phyloP scores from a whole-genome alignment of 2,888 invertebrate genomes.

The Caenorhabditis wallacei region DNA sequence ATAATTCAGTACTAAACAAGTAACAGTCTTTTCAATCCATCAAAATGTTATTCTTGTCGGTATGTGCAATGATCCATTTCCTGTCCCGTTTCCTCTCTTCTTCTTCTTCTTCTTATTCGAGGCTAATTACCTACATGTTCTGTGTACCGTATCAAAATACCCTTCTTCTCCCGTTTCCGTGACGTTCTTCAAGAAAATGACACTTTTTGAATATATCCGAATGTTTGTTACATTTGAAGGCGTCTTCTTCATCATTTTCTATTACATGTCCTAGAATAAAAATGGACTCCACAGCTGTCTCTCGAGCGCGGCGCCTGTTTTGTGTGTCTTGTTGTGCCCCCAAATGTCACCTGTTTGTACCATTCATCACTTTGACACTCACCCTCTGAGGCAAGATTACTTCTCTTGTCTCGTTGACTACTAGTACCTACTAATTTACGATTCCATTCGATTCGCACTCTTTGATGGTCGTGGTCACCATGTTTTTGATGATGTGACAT shows the following conservation, averaged over 20 bases:
- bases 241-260: not conserved
- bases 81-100: slow-evolving; percentile 53
- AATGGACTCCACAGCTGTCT: slow-evolving; percentile 46
- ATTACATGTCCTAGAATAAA: slow-evolving; percentile 28
- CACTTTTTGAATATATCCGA: slow-evolving; percentile 37
- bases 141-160: slow-evolving; percentile 66
- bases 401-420: slow-evolving; percentile 49
- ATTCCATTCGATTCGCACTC: slow-evolving; percentile 45
- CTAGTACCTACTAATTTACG: slow-evolving; percentile 62
- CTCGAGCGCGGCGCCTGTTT: slow-evolving; percentile 50
- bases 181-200: slow-evolving; percentile 39
- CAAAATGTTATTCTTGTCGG: slow-evolving; percentile 41
- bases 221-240: slow-evolving; percentile 22
- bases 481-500: slow-evolving; percentile 46
- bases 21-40: slow-evolving; percentile 17
- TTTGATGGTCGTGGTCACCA: slow-evolving; percentile 42
- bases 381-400: slow-evolving; percentile 23
- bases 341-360: slow-evolving; percentile 60
- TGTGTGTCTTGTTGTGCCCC: slow-evolving; percentile 34
- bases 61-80: slow-evolving; percentile 63
- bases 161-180: slow-evolving; percentile 14
- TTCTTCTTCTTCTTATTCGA: slow-evolving; percentile 19
- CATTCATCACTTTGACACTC: slow-evolving; percentile 64
- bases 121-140: slow-evolving; percentile 69
- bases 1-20: slow-evolving; percentile 26